These are phyloP conservation scores for Chaetura pelagica DNA, from an alignment of 2,113 vertebrate species.

Conservation along the genomic window DNA sequence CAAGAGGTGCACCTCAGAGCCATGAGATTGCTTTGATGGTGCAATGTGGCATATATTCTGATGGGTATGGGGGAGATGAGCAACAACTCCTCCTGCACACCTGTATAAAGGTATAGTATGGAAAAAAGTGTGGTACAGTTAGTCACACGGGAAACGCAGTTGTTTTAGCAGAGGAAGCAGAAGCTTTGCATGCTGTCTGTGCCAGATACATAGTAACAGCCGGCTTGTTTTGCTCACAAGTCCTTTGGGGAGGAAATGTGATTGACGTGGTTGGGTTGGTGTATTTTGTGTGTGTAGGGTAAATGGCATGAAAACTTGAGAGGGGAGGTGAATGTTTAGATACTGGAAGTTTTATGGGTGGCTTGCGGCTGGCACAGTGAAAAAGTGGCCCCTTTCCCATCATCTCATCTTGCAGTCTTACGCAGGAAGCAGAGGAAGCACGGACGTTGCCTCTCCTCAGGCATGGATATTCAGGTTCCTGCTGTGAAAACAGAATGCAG, in stretches of 20 bases:
- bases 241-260: constrained; percentile 1
- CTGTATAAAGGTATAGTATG: neutral
- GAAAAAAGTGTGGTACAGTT: neutral
- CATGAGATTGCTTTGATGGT: neutral
- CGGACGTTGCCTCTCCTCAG: neutral
- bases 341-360: constrained; percentile 12
- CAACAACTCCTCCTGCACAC: neutral
- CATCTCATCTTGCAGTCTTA: neutral
- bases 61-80: neutral
- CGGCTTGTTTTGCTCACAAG: neutral
- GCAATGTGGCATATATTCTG: neutral
- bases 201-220: neutral
- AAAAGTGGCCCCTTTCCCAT: neutral
- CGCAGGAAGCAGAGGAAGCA: neutral
- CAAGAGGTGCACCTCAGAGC: neutral
- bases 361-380: neutral
- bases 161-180: neutral
- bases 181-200: neutral
- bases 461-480: neutral
- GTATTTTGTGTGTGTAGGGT: neutral
- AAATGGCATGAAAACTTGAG: constrained; percentile 49
- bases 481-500: neutral
- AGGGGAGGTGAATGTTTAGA: constrained; percentile 29
- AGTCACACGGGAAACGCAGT: neutral
- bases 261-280: constrained; percentile 18